Evolutionary conservation across 2,888 invertebrate genomes (phyloP), one percentile per base, ranked within the genome.

Genomic region (Drosophila anceps): DNA sequence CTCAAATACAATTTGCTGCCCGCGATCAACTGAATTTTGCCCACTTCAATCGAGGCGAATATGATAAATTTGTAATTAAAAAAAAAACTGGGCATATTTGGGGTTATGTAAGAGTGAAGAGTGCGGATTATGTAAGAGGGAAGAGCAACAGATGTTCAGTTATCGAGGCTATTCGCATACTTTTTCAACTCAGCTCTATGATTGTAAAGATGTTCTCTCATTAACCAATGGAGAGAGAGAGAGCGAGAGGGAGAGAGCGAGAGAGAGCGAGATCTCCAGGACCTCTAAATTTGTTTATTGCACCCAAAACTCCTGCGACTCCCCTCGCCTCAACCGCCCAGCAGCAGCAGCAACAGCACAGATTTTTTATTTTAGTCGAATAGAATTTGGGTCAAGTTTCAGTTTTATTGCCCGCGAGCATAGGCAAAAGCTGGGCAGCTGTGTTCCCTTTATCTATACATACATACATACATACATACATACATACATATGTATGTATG

Each of bases 351-450:
- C 50, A 50, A n/a, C n/a, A 50, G 62, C 39, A 66, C 62, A 64
- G 66, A 79, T 77, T 77, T 79, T 79, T 46, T 79, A 66, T 41
- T 77, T 50, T 67, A 57, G 85, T 69, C 33, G 41, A 70, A 61
- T 76, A 88, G 86, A 86, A 86, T 84, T 86, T 86, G 75, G 86
- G 86, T 86, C 86, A 86, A 86, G 86, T 90, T 86, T 86, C 81
- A 69, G 90, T 85, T 85, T 90, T 88, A 86, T 86, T 85, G 72
- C 79, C 78, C 70, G 68, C 69, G 44, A 55, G 39, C 24, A 27
- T 39, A 39, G 54, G 18, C 37, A 6, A 12, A 27, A n/a, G 18
- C 9, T 43, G n/a, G 41, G 27, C 53, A 62, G 20, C 18, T 33
- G n/a, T 31, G 48, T 3, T 50, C 29, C 48, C 50, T 31, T n/a